These are phyloP conservation scores for Tribolium castaneum DNA, from an alignment of 1,140 invertebrate species.

Conservation along the genomic window DNA sequence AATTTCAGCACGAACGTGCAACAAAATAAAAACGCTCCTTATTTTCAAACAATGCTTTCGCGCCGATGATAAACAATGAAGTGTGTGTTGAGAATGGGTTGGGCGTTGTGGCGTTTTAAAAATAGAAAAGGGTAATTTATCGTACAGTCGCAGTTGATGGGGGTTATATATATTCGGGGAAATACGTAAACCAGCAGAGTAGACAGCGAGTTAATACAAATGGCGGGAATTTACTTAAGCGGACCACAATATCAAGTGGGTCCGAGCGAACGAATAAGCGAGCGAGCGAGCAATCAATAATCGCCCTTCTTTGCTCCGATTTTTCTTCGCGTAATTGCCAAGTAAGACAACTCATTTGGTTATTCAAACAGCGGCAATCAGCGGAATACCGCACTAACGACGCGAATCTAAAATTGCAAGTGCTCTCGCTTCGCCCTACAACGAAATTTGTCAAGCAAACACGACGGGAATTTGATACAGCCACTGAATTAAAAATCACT, in stretches of 20 bases:
- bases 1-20: background rate
- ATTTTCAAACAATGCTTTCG: conserved; percentile 3
- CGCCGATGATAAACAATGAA: conserved; percentile 29
- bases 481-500: conserved; percentile 21
- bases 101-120: conserved; percentile 36
- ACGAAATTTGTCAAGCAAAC: conserved; percentile 44
- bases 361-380: conserved; percentile 44
- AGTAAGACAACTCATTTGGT: conserved; percentile 43
- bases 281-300: conserved; percentile 24
- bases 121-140: conserved; percentile 39
- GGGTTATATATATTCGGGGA: conserved; percentile 31
- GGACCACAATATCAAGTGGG: conserved; percentile 13
- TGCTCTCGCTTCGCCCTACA: conserved; percentile 1
- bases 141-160: conserved; percentile 34
- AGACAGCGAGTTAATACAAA: conserved; percentile 38
- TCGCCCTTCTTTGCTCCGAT: background rate
- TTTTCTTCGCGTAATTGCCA: conserved; percentile 39
- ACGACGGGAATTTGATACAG: conserved; percentile 43
- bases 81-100: conserved; percentile 26
- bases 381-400: conserved; percentile 41
- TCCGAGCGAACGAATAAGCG: background rate
- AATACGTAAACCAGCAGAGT: conserved; percentile 23
- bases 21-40: background rate
- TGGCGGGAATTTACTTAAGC: conserved; percentile 40
- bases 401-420: conserved; percentile 43